phyloP scores from a whole-genome alignment of 2,797 vertebrate species.

The Notolabrus celidotus region DNA sequence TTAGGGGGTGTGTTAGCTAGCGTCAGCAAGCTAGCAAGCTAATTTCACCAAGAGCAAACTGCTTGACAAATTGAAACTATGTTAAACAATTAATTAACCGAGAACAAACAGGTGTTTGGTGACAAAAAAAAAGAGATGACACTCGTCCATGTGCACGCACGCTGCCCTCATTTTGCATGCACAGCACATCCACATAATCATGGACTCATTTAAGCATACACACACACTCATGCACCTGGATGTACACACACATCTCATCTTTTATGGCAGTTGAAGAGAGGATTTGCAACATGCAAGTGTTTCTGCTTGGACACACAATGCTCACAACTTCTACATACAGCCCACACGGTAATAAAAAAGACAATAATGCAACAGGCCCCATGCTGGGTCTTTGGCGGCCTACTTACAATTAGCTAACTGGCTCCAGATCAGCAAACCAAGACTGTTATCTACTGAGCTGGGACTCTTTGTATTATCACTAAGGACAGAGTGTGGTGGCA shows the following conservation, averaged over 20 bases:
- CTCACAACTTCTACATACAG: constrained; percentile 56
- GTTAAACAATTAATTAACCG: constrained; percentile 81
- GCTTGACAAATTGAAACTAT: constrained; percentile 79
- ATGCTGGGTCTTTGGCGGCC: constrained; percentile 60
- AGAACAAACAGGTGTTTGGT: constrained; percentile 78
- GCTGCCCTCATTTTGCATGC: constrained; percentile 33
- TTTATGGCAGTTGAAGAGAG: constrained; percentile 12
- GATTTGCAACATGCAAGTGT: constrained; percentile 28
- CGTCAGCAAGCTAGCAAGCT: constrained; percentile 69
- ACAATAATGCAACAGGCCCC: constrained; percentile 57
- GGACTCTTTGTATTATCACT: constrained; percentile 54
- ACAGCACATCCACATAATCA: constrained; percentile 30
- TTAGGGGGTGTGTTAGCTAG: constrained; percentile 54
- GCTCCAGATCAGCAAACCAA: constrained; percentile 59
- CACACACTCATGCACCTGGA: background rate
- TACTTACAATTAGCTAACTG: constrained; percentile 71
- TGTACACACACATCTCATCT: background rate
- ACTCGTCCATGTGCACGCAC: constrained; percentile 34
- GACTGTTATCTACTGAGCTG: constrained; percentile 58
- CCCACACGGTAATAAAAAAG: constrained; percentile 38
- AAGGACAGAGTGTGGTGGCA: constrained; percentile 67
- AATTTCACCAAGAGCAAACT: constrained; percentile 58
- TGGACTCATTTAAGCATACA: background rate
- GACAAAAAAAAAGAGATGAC: constrained; percentile 55
- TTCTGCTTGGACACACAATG: background rate